A percentile compares a stretch with the other conserved stretches of the same genome.
These are phyloP conservation scores for Meghimatium bilineatum DNA, from an alignment of 2,888 invertebrate species.

Conservation along the genomic window DNA sequence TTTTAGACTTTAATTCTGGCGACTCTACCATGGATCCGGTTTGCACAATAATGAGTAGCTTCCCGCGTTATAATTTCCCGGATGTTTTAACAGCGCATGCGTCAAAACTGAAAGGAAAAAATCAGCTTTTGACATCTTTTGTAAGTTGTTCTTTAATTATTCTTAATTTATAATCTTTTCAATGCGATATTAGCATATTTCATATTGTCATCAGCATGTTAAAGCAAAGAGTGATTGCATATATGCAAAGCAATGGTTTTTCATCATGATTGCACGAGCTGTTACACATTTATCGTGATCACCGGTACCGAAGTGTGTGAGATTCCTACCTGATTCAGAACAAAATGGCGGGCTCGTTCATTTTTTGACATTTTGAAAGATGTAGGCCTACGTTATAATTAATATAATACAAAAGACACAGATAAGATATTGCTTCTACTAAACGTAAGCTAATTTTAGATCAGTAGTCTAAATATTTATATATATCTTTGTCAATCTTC, in stretches of 20 bases:
- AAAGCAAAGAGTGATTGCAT: not conserved
- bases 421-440: not conserved
- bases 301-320: not conserved
- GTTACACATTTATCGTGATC: not conserved
- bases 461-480: no score
- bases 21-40: no score
- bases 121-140: not conserved
- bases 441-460: no score
- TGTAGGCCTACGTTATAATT: not conserved
- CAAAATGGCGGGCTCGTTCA: conserved; percentile 40
- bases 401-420: not conserved
- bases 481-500: no score
- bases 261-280: not conserved
- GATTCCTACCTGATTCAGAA: not conserved
- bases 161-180: not conserved
- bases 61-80: conserved; percentile 45
- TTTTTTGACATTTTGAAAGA: conserved; percentile 13
- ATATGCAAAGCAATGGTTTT: not conserved
- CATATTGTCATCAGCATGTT: not conserved
- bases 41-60: no score
- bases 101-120: conserved; percentile 13
- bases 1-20: no score
- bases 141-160: not conserved
- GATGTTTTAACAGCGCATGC: conserved; percentile 42
- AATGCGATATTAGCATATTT: not conserved